phyloP scores from a whole-genome alignment of 2,113 vertebrate genomes.

The Cyphomyrus plagiostoma region DNA sequence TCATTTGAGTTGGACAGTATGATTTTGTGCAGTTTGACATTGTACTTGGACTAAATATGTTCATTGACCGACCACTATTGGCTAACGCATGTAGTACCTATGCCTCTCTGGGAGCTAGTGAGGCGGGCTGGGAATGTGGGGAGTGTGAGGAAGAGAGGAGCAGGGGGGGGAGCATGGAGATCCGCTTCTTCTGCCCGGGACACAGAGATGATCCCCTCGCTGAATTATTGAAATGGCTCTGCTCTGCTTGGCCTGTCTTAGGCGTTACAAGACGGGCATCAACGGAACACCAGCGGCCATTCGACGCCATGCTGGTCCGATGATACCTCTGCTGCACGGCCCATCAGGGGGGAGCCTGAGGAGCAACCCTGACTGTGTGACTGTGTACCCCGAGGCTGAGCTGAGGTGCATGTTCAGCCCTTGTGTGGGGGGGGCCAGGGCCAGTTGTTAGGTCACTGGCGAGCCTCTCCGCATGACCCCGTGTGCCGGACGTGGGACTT shows the following conservation, averaged over 20 bases:
- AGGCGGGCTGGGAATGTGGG: neutral
- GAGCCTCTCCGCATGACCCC: neutral
- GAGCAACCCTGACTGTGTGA: too few relatives aligned
- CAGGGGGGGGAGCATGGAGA: neutral
- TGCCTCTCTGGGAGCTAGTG: neutral
- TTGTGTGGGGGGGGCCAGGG: neutral
- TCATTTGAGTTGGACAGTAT: neutral
- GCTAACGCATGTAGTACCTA: neutral
- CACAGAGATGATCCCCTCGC: slow-evolving; percentile 19
- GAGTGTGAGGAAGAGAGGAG: neutral
- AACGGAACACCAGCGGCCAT: neutral
- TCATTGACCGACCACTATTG: neutral
- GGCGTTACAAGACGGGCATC: neutral
- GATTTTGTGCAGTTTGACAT: neutral
- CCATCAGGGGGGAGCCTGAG: too few relatives aligned
- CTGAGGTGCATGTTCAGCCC: neutral
- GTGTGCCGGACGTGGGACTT: neutral
- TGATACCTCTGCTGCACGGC: too few relatives aligned
- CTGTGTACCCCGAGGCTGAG: neutral
- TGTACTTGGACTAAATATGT: neutral
- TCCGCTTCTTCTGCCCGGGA: neutral
- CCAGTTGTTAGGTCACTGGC: neutral
- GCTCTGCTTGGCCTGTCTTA: neutral
- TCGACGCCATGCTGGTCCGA: neutral
- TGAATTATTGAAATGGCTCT: slow-evolving; percentile 21